Conservation (phyloP, 2,797 vertebrate genomes). For the Sus cebifrons region DNA sequence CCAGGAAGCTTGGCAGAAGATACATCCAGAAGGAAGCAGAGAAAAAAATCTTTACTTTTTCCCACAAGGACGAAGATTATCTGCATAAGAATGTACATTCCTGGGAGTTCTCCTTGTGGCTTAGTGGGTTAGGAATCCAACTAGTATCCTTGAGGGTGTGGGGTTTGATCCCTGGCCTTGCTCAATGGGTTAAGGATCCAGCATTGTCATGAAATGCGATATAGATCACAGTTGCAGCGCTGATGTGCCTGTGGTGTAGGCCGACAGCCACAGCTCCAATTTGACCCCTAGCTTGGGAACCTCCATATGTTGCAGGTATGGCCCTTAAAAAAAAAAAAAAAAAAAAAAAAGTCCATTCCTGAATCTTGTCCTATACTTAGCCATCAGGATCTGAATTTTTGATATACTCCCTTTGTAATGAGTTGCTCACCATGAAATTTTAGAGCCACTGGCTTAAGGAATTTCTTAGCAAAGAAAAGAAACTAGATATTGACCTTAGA, state of each 20-base stretch:
- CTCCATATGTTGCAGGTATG: too few relatives aligned
- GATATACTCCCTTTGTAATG: not conserved
- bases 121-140: too few relatives aligned
- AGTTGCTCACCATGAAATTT: not conserved
- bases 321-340: too few relatives aligned
- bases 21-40: not conserved
- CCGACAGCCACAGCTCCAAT: too few relatives aligned
- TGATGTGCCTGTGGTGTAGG: too few relatives aligned
- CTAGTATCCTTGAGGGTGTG: too few relatives aligned
- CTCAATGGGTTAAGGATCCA: too few relatives aligned
- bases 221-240: too few relatives aligned
- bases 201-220: too few relatives aligned
- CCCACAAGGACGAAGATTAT: not conserved
- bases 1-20: not conserved
- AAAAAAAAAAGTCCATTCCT: not conserved
- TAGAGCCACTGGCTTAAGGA: not conserved
- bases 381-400: not conserved
- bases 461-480: conserved; percentile 44
- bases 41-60: not conserved
- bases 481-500: not conserved
- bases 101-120: not conserved
- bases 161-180: too few relatives aligned
- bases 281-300: too few relatives aligned
- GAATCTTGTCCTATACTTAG: not conserved
- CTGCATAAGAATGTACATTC: not conserved